Evolutionary conservation across 2,113 vertebrate species (phyloP).

Genomic region (Callorhinus ursinus): DNA sequence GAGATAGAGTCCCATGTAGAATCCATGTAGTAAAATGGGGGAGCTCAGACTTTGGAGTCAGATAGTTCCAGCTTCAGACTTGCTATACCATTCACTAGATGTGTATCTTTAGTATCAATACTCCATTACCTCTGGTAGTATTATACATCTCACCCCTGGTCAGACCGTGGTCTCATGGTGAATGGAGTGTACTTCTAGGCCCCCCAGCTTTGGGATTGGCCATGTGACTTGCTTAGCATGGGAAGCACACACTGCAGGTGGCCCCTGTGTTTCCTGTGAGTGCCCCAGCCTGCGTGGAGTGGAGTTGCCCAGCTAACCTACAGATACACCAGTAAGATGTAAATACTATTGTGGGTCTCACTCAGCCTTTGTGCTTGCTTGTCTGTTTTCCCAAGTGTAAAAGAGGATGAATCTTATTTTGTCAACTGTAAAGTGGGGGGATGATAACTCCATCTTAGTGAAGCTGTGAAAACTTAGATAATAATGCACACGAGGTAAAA

Average conservation of each 20-base stretch:
- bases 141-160: neutral
- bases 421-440: neutral
- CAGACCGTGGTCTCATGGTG: neutral
- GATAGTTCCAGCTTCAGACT: neutral
- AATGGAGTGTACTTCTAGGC: neutral
- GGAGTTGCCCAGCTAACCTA: neutral
- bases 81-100: no score
- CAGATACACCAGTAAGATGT: neutral
- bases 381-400: neutral
- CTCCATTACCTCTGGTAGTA: neutral
- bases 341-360: neutral
- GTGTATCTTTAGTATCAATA: neutral
- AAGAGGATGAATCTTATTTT: neutral
- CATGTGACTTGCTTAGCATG: neutral
- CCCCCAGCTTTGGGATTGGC: neutral
- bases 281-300: rapidly evolving
- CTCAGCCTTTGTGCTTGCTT: neutral
- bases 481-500: neutral
- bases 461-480: neutral
- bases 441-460: neutral
- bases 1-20: neutral
- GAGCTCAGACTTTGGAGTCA: neutral
- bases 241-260: neutral
- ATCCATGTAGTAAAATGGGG: neutral
- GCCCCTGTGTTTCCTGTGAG: neutral